These are phyloP conservation scores for Pollicipes pollicipes DNA, from an alignment of 1,140 invertebrate genomes.

Conservation along the genomic window DNA sequence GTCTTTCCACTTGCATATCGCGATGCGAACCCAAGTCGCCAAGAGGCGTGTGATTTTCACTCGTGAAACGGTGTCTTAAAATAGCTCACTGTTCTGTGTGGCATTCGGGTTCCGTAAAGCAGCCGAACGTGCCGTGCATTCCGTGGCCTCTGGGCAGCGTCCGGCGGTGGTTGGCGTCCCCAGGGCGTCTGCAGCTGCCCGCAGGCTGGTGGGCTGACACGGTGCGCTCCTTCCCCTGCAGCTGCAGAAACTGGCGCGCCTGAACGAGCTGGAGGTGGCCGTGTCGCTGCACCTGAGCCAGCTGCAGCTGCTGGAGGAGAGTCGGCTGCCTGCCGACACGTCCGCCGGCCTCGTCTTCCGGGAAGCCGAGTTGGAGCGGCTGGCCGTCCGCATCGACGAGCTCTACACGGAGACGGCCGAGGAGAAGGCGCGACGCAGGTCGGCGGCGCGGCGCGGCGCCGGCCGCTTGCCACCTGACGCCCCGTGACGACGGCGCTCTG, in stretches of 20 bases:
- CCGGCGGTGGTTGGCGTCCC: too few relatives aligned
- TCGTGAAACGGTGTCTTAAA: too few relatives aligned
- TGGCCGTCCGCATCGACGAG: constrained; percentile 42
- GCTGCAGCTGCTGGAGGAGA: constrained; percentile 38
- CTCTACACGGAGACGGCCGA: constrained; percentile 40
- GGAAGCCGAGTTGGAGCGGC: constrained; percentile 31
- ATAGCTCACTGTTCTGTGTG: too few relatives aligned
- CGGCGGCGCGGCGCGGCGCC: constrained; percentile 22
- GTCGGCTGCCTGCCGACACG: constrained; percentile 32
- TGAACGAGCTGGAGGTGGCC: constrained; percentile 46
- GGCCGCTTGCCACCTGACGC: too few relatives aligned
- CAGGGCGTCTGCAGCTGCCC: too few relatives aligned
- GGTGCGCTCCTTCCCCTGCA: constrained; percentile 21
- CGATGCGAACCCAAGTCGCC: too few relatives aligned
- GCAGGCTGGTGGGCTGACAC: neutral
- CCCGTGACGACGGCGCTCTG: too few relatives aligned
- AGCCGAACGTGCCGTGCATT: too few relatives aligned
- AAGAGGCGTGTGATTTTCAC: too few relatives aligned
- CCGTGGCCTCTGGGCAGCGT: too few relatives aligned
- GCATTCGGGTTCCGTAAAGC: too few relatives aligned
- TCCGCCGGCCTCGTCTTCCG: constrained; percentile 42
- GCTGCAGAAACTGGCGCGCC: constrained; percentile 44
- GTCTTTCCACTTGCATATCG: too few relatives aligned
- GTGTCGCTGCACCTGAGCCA: constrained; percentile 45
- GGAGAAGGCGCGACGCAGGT: constrained; percentile 40